Conservation (phyloP, 53 echinoderm and acorn worm species). For the Pentamera pediparva region DNA sequence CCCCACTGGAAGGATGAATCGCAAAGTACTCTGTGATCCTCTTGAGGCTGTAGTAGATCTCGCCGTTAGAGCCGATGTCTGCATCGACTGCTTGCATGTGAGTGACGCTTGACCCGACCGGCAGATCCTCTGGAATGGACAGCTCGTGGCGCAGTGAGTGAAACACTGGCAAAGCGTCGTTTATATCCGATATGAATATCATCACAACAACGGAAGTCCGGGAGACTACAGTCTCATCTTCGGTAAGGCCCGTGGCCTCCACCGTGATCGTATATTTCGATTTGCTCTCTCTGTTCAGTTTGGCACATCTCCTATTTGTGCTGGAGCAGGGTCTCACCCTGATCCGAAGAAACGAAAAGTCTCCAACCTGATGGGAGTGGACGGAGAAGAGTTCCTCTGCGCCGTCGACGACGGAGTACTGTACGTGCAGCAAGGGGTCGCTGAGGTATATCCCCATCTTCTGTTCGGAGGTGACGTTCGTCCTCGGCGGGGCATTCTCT, state of each 20-base stretch:
- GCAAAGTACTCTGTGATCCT: constrained; percentile 66
- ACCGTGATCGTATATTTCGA: constrained; percentile 51
- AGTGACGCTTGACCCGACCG: constrained; percentile 64
- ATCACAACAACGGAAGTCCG: constrained; percentile 38
- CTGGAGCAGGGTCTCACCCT: constrained; percentile 57
- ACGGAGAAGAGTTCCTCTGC: constrained; percentile 61
- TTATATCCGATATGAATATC: constrained; percentile 65
- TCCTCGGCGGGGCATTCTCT: constrained; percentile 80
- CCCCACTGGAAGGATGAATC: constrained; percentile 93
- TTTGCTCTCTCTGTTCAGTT: constrained; percentile 74
- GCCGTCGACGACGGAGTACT: constrained; percentile 42
- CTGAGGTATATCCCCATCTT: constrained; percentile 85
- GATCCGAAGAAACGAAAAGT: constrained; percentile 81
- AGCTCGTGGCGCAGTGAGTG: constrained; percentile 44
- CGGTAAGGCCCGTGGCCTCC: constrained; percentile 35
- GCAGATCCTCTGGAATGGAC: constrained; percentile 62
- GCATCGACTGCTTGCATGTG: constrained; percentile 83
- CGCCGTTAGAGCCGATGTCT: constrained; percentile 87
- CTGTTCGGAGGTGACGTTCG: constrained; percentile 70
- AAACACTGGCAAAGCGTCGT: constrained; percentile 86
- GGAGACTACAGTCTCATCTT: neutral
- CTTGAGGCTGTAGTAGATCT: constrained; percentile 92
- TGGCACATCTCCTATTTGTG: constrained; percentile 30
- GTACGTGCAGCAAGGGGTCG: constrained; percentile 43
- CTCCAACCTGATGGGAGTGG: constrained; percentile 61